Evolutionary conservation across 2,888 invertebrate genomes (phyloP), one percentile per base, ranked within the genome.

Genomic region (Glaucopsyche alexis): DNA sequence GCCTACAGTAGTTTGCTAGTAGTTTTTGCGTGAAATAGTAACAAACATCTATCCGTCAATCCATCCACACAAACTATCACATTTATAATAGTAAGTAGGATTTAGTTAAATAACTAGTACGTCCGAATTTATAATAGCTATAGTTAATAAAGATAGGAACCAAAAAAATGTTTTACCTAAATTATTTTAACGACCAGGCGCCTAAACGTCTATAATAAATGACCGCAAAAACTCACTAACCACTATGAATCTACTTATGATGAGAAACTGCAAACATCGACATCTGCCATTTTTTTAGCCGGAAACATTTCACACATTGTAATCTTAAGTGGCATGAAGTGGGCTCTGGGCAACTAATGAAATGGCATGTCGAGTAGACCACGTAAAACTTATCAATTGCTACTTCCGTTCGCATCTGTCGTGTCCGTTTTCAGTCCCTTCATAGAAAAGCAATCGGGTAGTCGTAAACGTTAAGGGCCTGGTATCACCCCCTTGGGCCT

Each of bases 391-490:
- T 83, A 87, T 87, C 86, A 85, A 84, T 83, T 78, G 81, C 80
- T 82, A 83, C 86, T 84, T 89, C 89, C 78, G 82, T 79, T 76
- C 82, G 79, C 90, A 91, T 87, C 88, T 90, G 91, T 83, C 85
- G 81, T 84, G 85, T 83, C 83, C 85, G 83, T 87, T 85, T 84
- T 81, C 81, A 84, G 87, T 82, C 87, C 92, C 91, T 91, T 93
- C 92, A 92, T 92, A 89, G 92, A 91, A 93, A 93, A 93, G 94
- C 94, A 94, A 94, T 94, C 94, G 94, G 91, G 91, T 91, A 91
- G 93, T 94, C 93, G 94, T 94, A 94, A 94, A 94, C 91, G 93
- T 93, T 93, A 93, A 93, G 92, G 93, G 93, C 88, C 89, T 84
- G 83, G 85, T 93, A 94, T 88, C 82, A 90, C 93, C 90, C 94